A percentile compares a stretch with the other conserved stretches of the same genome.
These are phyloP conservation scores for Corbicula japonica DNA, from an alignment of 2,888 invertebrate genomes.

Conservation along the genomic window DNA sequence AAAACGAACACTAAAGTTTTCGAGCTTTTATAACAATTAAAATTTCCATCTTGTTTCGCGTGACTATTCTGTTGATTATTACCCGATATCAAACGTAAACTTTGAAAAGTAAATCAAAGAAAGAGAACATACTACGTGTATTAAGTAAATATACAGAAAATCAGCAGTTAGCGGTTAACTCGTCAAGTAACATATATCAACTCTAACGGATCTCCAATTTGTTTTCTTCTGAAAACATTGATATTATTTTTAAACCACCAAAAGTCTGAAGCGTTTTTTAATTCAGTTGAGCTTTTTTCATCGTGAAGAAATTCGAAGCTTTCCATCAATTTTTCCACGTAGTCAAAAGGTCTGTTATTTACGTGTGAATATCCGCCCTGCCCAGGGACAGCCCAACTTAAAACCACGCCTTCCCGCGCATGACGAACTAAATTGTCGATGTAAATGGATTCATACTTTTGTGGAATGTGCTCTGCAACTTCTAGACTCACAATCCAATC, in stretches of 20 bases:
- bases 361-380: slow-evolving; percentile 64
- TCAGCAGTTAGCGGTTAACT: too few relatives aligned
- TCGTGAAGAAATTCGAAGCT: slow-evolving; percentile 34
- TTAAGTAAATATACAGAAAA: too few relatives aligned
- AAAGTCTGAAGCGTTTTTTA: slow-evolving; percentile 30
- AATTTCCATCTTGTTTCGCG: too few relatives aligned
- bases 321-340: slow-evolving; percentile 38
- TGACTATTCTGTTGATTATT: too few relatives aligned
- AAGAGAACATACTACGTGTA: too few relatives aligned
- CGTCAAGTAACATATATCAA: too few relatives aligned
- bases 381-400: slow-evolving; percentile 67
- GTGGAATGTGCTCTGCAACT: slow-evolving; percentile 68
- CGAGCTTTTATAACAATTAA: too few relatives aligned
- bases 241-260: slow-evolving; percentile 46
- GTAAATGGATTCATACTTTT: slow-evolving; percentile 54
- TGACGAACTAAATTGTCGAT: slow-evolving; percentile 65
- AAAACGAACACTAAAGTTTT: too few relatives aligned
- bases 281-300: slow-evolving; percentile 13
- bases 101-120: too few relatives aligned
- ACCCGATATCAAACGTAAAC: too few relatives aligned
- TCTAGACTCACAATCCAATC: slow-evolving; percentile 67
- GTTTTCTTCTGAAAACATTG: slow-evolving; percentile 45
- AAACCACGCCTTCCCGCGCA: slow-evolving; percentile 61
- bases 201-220: too few relatives aligned
- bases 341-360: slow-evolving; percentile 55